phyloP scores from a whole-genome alignment of 2,888 invertebrate genomes.

The Pristionchus arcanus region DNA sequence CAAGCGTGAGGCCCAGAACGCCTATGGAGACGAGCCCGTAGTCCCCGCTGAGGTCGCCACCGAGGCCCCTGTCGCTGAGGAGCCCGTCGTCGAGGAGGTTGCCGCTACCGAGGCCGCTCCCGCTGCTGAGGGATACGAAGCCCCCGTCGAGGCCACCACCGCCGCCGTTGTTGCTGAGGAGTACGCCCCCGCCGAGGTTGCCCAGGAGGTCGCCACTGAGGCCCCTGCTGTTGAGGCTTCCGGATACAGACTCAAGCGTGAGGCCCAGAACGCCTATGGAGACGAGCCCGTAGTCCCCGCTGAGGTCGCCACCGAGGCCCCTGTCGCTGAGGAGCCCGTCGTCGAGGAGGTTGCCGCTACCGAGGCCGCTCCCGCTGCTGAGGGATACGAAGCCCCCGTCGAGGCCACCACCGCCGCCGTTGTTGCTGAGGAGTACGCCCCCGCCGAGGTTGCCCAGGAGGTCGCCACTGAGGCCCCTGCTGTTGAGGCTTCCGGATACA shows the following conservation, averaged over 20 bases:
- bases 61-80: constrained; percentile 61
- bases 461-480: constrained; percentile 59
- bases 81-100: constrained; percentile 45
- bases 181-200: constrained; percentile 57
- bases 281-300: constrained; percentile 64
- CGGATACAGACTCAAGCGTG: constrained; percentile 56
- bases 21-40: constrained; percentile 64
- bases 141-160: constrained; percentile 56
- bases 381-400: constrained; percentile 50
- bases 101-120: constrained; percentile 55
- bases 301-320: constrained; percentile 56
- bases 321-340: constrained; percentile 28
- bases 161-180: constrained; percentile 61
- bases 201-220: constrained; percentile 57
- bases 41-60: constrained; percentile 56
- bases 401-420: constrained; percentile 57
- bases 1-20: constrained; percentile 63
- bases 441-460: constrained; percentile 57
- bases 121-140: constrained; percentile 36
- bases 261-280: constrained; percentile 67
- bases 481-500: constrained; percentile 47
- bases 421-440: constrained; percentile 58
- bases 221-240: constrained; percentile 57
- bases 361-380: constrained; percentile 60
- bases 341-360: constrained; percentile 17